Evolutionary conservation across 64 coral and sea anemone species (phyloP).

Genomic region (Anthopleura sola): DNA sequence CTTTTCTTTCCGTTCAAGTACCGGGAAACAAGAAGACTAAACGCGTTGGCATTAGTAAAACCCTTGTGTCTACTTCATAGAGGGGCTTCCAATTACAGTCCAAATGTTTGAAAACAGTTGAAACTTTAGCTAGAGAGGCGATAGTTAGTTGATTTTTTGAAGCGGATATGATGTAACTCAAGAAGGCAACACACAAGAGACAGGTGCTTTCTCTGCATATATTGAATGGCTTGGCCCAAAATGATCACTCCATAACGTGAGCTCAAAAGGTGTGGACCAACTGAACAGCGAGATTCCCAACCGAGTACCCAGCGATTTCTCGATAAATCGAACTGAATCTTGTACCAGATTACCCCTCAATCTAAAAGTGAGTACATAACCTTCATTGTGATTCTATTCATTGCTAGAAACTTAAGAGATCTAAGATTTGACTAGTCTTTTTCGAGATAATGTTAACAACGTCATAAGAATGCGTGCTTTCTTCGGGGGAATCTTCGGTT

Average conservation of each 20-base stretch:
- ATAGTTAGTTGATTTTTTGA: background rate
- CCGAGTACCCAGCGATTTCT: background rate
- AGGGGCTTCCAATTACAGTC: background rate
- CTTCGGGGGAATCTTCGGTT: background rate
- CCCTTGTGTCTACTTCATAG: background rate
- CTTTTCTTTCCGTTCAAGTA: background rate
- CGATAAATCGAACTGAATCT: background rate
- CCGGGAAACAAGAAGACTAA: background rate
- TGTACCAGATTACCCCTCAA: background rate
- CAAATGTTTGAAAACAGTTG: slow-evolving; percentile 4
- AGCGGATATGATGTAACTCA: background rate
- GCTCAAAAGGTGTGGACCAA: background rate
- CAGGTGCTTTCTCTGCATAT: slow-evolving; percentile 1
- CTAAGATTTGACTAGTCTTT: too few species aligned
- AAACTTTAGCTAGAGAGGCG: background rate
- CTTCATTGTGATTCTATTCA: background rate
- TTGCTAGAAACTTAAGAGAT: background rate
- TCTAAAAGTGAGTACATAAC: background rate
- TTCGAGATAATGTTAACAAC: too few species aligned
- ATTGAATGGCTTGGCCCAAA: background rate
- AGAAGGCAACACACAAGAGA: background rate
- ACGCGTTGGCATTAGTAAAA: background rate
- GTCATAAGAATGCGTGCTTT: background rate
- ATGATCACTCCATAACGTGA: background rate
- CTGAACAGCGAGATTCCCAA: background rate